Conservation (phyloP, 1,140 invertebrate genomes). For the Euwallacea fornicatus region DNA sequence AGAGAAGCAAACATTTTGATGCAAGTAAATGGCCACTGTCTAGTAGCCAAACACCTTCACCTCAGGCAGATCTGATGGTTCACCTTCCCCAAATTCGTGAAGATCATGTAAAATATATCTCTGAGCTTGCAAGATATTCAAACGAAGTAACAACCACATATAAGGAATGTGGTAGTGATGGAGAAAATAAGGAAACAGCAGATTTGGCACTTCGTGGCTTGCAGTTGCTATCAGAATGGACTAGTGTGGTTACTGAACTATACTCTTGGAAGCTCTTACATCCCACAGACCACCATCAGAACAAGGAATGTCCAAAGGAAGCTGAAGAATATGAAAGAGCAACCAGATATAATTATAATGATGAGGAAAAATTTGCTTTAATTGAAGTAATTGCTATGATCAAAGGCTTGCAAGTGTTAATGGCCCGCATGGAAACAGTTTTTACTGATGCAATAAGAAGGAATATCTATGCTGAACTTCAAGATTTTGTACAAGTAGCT, state of each 20-base stretch:
- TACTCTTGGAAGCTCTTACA: conserved; percentile 98
- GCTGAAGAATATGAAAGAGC: conserved; percentile 99
- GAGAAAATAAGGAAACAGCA: conserved; percentile 90
- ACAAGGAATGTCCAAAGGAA: conserved; percentile 91
- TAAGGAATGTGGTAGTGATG: conserved; percentile 89
- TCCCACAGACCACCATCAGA: conserved; percentile 96
- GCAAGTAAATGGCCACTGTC: conserved; percentile 89
- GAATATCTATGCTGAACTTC: conserved; percentile 95
- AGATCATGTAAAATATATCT: conserved; percentile 97
- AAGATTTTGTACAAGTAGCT: conserved; percentile 94
- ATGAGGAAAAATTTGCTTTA: conserved; percentile 96
- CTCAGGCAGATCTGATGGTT: conserved; percentile 95
- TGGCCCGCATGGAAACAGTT: conserved; percentile 97
- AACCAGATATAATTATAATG: conserved; percentile 96
- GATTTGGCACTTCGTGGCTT: conserved; percentile 90
- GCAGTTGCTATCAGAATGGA: conserved; percentile 95
- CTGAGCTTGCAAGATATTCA: conserved; percentile 91
- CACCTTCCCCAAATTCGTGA: conserved; percentile 93
- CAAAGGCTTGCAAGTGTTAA: conserved; percentile 95
- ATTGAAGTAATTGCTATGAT: conserved; percentile 99
- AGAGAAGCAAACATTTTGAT: conserved; percentile 93
- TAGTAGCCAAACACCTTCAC: conserved; percentile 76
- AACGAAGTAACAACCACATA: conserved; percentile 94
- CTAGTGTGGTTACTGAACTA: conserved; percentile 94
- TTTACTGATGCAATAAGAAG: conserved; percentile 94